A percentile compares a stretch with the other conserved stretches of the same genome.
Conservation (phyloP, 2,113 vertebrate genomes). For the Eulemur macaco region DNA sequence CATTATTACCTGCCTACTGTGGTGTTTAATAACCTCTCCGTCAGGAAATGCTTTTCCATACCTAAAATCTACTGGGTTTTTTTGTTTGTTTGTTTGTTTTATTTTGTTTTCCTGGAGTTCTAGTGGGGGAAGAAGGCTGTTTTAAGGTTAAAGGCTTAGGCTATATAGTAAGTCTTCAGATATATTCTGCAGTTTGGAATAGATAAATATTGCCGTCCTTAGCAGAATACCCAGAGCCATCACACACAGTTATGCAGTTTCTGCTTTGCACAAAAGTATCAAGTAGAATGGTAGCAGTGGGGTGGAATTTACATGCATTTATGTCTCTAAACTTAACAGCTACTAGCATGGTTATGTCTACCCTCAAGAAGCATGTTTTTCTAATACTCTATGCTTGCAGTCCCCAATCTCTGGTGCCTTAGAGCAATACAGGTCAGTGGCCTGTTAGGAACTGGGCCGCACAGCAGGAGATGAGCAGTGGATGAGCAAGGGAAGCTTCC, state of each 20-base stretch:
- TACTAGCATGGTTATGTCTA: neutral
- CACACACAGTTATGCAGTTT: no score
- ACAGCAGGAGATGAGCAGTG: no score
- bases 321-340: neutral
- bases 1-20: constrained; percentile 65
- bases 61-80: neutral
- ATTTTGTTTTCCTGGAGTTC: neutral
- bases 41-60: constrained; percentile 52
- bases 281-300: fast-evolving
- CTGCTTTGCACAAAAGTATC: neutral
- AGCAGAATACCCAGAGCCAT: neutral
- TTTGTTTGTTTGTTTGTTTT: neutral
- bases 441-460: no score
- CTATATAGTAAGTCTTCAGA: neutral
- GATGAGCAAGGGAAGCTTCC: no score
- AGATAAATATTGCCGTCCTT: neutral
- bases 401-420: no score
- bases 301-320: neutral
- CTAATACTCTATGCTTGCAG: neutral
- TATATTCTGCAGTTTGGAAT: neutral
- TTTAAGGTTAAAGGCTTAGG: neutral
- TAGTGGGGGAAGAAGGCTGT: neutral
- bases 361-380: neutral
- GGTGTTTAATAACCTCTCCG: constrained; percentile 67
- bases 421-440: no score